A percentile compares a stretch with the other conserved stretches of the same genome.
Conservation (phyloP, 2,797 vertebrate species). For the Cuculus canorus region DNA sequence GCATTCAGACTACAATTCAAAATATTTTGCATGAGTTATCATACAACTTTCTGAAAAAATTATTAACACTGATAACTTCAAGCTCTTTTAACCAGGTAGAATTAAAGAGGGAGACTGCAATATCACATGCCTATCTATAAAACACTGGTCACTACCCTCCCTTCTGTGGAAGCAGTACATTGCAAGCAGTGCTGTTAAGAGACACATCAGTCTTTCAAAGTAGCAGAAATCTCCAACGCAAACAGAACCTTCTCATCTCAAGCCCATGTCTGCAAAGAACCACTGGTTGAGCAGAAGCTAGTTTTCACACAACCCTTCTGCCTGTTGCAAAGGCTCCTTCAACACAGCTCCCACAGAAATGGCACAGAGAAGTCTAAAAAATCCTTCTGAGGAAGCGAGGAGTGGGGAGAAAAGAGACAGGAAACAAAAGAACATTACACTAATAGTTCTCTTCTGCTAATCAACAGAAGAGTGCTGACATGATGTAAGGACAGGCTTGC, state of each 20-base stretch:
- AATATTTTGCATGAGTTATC: background rate
- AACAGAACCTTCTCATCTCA: background rate
- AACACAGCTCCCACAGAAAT: background rate
- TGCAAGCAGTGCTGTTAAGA: background rate
- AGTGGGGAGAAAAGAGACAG: background rate
- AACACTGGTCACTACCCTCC: background rate
- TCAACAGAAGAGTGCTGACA: background rate
- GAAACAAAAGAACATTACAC: slow-evolving; percentile 4
- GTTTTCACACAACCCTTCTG: background rate
- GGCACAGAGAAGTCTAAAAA: background rate
- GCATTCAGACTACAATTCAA: background rate
- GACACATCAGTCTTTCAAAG: background rate
- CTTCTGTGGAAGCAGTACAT: background rate
- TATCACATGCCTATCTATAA: background rate
- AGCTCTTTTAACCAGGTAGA: background rate
- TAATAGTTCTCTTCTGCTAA: background rate
- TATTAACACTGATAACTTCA: background rate
- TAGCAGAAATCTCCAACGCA: background rate
- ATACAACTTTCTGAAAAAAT: background rate
- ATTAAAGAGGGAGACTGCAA: background rate
- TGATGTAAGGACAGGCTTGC: background rate
- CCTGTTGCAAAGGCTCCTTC: background rate
- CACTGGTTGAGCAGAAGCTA: background rate
- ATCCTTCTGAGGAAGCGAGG: background rate
- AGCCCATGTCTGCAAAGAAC: background rate